These are phyloP conservation scores for human (Homo sapiens) DNA, from an alignment of 2,113 vertebrate species.

Conservation along the genomic window GRCh38 chr13:101719001-101719500, in stretches of 20 bases:
- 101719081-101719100: not conserved
- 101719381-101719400: not conserved
- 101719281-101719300: not conserved
- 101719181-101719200: conserved; percentile 36
- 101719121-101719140: conserved; percentile 15
- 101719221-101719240: conserved; percentile 56
- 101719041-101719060: not conserved
- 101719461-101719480: not conserved
- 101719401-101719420: not conserved
- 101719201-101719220: conserved; percentile 61
- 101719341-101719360: not conserved
- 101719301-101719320: conserved; percentile 3
- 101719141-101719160: conserved; percentile 47
- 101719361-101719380: not conserved
- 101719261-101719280: conserved; percentile 47
- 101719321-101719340: not conserved
- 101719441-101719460: not conserved
- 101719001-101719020: not conserved
- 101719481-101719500: not conserved
- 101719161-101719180: conserved; percentile 43
- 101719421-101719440: not conserved
- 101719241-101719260: not conserved
- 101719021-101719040: not conserved
- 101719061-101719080: conserved; percentile 24
- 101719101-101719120: not conserved